Conservation (phyloP, 64 coral and sea anemone species). For the Montipora foliosa region DNA sequence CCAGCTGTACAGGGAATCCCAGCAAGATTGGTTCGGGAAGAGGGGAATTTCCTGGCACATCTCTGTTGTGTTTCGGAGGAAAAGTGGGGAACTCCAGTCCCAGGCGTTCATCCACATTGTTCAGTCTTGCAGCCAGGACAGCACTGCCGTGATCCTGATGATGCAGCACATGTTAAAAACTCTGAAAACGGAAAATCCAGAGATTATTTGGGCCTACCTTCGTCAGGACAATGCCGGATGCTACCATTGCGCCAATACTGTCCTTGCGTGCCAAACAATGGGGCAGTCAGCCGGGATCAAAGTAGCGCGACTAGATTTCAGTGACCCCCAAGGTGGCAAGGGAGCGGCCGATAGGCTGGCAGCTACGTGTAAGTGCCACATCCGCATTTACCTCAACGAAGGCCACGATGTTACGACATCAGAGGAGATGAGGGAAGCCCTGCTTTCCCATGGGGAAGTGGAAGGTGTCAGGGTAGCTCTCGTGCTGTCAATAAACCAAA, state of each 20-base stretch:
- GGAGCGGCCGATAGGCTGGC: constrained; percentile 18
- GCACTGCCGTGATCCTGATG: background rate
- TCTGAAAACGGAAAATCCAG: background rate
- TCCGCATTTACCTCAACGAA: constrained; percentile 32
- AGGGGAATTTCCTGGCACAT: too few relatives aligned
- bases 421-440: background rate
- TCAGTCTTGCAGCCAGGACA: background rate
- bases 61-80: background rate
- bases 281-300: constrained; percentile 23
- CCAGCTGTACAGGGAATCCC: background rate
- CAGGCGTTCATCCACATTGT: background rate
- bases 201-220: background rate
- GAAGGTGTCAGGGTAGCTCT: constrained; percentile 26
- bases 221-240: constrained; percentile 23
- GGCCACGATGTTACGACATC: constrained; percentile 44
- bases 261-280: background rate
- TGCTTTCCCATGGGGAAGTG: constrained; percentile 1
- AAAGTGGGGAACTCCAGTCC: background rate
- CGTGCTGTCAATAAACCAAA: background rate
- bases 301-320: background rate
- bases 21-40: background rate
- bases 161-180: background rate
- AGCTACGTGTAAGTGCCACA: constrained; percentile 54
- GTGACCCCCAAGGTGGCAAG: too few relatives aligned
- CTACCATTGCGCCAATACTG: too few relatives aligned